These are phyloP conservation scores for Spilarctia lutea DNA, from an alignment of 2,888 invertebrate species.

Conservation along the genomic window DNA sequence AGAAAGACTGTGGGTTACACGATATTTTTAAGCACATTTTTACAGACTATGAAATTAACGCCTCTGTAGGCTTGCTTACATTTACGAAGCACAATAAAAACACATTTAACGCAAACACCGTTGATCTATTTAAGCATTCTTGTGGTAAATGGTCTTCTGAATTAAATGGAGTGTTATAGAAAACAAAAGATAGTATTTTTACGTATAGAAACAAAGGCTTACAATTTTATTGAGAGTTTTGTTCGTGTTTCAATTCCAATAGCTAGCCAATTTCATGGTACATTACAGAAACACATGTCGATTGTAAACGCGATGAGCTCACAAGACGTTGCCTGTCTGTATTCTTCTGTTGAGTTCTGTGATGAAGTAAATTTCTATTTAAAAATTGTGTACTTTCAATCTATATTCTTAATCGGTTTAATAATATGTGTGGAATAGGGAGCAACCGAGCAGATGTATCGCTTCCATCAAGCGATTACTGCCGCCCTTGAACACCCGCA, in stretches of 20 bases:
- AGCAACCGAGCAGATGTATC: too few species aligned
- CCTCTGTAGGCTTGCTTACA: not conserved
- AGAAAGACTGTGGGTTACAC: too few species aligned
- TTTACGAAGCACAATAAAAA: not conserved
- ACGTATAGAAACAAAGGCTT: slow-evolving; percentile 40
- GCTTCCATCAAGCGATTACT: too few species aligned
- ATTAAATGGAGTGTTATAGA: slow-evolving; percentile 36
- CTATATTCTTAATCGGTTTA: not conserved
- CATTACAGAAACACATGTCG: slow-evolving; percentile 56
- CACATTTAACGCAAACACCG: not conserved
- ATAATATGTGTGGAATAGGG: too few species aligned
- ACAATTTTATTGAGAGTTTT: slow-evolving; percentile 47
- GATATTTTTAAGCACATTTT: not conserved
- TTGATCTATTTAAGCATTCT: not conserved
- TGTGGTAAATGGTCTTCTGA: slow-evolving; percentile 8
- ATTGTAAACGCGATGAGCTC: slow-evolving; percentile 36
- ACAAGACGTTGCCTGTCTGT: slow-evolving; percentile 30
- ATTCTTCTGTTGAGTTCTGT: slow-evolving; percentile 34
- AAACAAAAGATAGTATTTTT: slow-evolving; percentile 18
- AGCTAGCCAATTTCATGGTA: slow-evolving; percentile 59
- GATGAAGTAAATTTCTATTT: slow-evolving; percentile 9
- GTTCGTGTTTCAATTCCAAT: slow-evolving; percentile 54
- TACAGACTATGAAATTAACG: not conserved
- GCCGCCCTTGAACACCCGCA: too few species aligned
- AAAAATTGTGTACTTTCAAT: slow-evolving; percentile 8